A percentile compares a stretch with the other conserved stretches of the same genome.
These are phyloP conservation scores for Falco columbarius DNA, from an alignment of 2,797 vertebrate species.

Conservation along the genomic window DNA sequence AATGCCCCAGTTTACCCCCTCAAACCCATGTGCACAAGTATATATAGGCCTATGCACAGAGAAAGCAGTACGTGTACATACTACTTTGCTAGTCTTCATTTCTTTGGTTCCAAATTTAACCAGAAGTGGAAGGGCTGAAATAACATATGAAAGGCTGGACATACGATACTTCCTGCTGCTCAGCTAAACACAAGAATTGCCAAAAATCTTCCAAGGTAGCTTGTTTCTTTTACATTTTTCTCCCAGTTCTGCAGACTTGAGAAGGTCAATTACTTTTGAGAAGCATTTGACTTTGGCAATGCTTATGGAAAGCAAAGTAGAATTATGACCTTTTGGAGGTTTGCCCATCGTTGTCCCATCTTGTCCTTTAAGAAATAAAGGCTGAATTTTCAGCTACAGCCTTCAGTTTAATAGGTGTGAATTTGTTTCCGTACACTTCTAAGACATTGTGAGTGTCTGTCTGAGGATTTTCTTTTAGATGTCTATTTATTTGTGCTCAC, in stretches of 20 bases:
- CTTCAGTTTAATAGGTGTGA: conserved; percentile 34
- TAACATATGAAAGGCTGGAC: conserved; percentile 58
- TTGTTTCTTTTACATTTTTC: conserved; percentile 68
- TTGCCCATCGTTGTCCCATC: conserved; percentile 59
- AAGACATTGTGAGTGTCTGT: not conserved
- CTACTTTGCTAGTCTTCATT: conserved; percentile 38
- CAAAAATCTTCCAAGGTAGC: conserved; percentile 68
- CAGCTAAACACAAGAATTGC: conserved; percentile 63
- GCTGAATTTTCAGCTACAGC: conserved; percentile 47
- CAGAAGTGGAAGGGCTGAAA: conserved; percentile 69
- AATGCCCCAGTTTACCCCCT: not conserved
- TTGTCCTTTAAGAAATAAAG: conserved; percentile 37
- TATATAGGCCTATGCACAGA: not conserved
- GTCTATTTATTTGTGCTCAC: conserved; percentile 49
- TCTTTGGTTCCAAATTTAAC: conserved; percentile 61
- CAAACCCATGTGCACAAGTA: not conserved
- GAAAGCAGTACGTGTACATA: not conserved
- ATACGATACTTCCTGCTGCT: conserved; percentile 65
- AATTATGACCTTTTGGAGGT: conserved; percentile 63
- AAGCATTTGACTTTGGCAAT: conserved; percentile 63
- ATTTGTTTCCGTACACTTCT: conserved; percentile 38
- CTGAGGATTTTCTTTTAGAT: conserved; percentile 22
- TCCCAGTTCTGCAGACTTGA: conserved; percentile 54
- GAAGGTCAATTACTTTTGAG: conserved; percentile 65
- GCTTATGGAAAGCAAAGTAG: conserved; percentile 52